phyloP scores from a whole-genome alignment of 2,113 vertebrate species.

The Microcebus tavaratra region DNA sequence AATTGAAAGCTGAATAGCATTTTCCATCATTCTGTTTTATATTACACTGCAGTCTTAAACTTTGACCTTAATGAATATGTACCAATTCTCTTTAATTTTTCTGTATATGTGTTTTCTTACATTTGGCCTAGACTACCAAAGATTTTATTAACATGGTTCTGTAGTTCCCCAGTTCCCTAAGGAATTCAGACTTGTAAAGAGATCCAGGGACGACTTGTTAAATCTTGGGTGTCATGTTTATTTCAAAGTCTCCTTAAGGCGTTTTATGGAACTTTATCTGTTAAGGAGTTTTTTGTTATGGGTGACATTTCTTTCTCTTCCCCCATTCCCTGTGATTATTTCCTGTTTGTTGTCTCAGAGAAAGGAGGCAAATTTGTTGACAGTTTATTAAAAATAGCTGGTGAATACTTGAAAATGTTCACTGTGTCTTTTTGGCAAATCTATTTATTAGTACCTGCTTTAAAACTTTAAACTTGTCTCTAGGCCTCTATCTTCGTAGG shows the following conservation, averaged over 20 bases:
- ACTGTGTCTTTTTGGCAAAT: background rate
- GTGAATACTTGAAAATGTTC: background rate
- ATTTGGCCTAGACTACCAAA: background rate
- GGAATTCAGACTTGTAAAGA: background rate
- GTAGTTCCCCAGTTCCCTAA: background rate
- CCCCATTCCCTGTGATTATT: background rate
- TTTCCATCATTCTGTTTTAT: background rate
- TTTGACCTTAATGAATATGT: background rate
- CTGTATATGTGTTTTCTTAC: background rate
- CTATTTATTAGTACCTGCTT: background rate
- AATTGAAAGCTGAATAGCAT: background rate
- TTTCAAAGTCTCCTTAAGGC: background rate
- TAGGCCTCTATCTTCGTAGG: background rate
- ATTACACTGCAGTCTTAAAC: background rate
- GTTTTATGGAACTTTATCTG: background rate
- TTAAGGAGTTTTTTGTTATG: background rate
- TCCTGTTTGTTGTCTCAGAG: background rate
- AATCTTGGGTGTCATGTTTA: background rate
- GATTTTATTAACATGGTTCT: background rate
- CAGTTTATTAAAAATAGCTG: slow-evolving; percentile 2
- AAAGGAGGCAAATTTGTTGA: background rate
- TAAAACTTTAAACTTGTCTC: background rate
- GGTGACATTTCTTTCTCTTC: background rate
- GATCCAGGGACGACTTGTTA: background rate
- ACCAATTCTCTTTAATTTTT: background rate